phyloP scores from a whole-genome alignment of 2,113 vertebrate genomes.

The Microcebus murinus region DNA sequence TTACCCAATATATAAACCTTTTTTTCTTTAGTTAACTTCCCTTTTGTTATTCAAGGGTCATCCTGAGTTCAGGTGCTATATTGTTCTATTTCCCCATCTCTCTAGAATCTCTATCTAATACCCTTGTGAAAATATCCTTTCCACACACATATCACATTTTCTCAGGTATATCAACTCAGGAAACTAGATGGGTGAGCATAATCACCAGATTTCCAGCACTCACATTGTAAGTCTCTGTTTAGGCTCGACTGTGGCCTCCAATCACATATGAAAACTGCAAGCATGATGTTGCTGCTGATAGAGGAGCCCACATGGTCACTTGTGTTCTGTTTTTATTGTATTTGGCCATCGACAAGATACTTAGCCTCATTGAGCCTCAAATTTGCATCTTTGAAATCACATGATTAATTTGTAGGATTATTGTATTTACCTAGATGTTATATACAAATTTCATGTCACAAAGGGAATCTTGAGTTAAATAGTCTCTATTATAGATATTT shows the following conservation, averaged over 20 bases:
- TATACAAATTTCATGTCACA: not conserved
- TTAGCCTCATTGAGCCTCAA: not conserved
- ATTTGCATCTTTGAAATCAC: not conserved
- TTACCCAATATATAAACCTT: not conserved
- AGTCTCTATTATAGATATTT: not conserved
- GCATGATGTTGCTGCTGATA: not conserved
- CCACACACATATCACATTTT: not conserved
- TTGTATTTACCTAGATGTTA: not conserved
- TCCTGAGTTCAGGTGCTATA: not conserved
- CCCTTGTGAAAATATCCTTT: not conserved
- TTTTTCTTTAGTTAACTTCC: not conserved
- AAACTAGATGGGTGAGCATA: not conserved
- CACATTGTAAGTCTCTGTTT: not conserved
- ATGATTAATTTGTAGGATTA: not conserved
- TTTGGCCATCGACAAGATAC: not conserved
- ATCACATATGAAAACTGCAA: not conserved
- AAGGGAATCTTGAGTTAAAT: not conserved
- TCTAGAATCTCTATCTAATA: not conserved
- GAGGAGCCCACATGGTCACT: not conserved
- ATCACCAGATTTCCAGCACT: not conserved
- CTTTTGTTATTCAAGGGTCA: rapidly evolving
- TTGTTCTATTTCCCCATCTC: not conserved
- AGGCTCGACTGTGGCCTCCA: not conserved
- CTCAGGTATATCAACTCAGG: not conserved
- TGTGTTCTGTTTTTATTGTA: not conserved